These are phyloP conservation scores for Heliconius hortense DNA, from an alignment of 2,888 invertebrate genomes.

Conservation along the genomic window DNA sequence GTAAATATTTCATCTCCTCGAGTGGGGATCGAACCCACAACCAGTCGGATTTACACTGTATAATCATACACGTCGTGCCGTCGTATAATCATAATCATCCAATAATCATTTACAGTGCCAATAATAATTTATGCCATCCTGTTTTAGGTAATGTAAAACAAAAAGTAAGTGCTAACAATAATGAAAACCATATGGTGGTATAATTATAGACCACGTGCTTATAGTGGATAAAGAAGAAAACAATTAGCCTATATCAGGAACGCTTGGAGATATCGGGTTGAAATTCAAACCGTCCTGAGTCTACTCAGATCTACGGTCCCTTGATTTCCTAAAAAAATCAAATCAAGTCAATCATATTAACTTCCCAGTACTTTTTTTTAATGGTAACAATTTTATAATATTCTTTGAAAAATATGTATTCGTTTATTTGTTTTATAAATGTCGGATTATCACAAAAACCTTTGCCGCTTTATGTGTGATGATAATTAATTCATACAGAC, in stretches of 20 bases:
- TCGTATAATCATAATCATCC: too few species aligned
- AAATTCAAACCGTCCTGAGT: too few species aligned
- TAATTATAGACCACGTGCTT: background rate
- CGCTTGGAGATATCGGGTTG: too few species aligned
- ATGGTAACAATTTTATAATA: background rate
- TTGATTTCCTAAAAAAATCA: too few species aligned
- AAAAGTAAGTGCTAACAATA: background rate
- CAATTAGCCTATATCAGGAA: too few species aligned
- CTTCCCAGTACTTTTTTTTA: background rate
- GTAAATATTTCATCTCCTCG: too few species aligned
- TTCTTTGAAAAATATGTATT: background rate
- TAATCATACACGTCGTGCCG: too few species aligned
- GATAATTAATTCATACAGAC: slow-evolving; percentile 3
- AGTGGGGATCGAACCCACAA: too few species aligned
- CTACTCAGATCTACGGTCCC: too few species aligned
- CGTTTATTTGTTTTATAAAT: background rate
- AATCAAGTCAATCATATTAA: background rate
- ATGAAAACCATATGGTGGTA: background rate
- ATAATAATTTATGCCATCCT: background rate
- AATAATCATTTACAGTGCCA: background rate
- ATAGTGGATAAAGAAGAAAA: background rate
- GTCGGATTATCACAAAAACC: background rate
- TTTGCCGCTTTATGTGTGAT: slow-evolving; percentile 4
- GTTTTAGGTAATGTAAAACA: background rate
- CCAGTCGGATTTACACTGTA: too few species aligned